Base-by-base conservation (phyloP, 1,140 invertebrate species). In the Ceratina australensis region DNA sequence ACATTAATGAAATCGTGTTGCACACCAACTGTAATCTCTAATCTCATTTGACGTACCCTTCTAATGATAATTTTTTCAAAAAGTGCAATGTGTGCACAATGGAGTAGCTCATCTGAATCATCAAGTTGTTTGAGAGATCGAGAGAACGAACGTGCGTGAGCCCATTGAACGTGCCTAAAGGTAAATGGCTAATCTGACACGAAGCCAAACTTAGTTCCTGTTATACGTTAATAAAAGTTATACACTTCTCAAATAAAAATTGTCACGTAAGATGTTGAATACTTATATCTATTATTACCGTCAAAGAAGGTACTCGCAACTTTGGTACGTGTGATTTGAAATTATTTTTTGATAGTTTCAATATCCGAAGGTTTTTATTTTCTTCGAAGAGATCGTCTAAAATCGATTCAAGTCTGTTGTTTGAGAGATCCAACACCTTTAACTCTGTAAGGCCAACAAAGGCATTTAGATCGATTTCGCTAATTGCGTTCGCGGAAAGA, bases 121-220 rank as follows among this genome's bases (percentile, higher is more conserved):
- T 80, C 20, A 87, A 72, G 60, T 92, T 92, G 49, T 89, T 86
- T 0, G 90, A 88, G 28, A 92, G 84, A 73, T 92, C 87, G 67
- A 92, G 86, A 4, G 50, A 86, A 63, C 86, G 88, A 69, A 92
- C 72, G 28, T 85, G 81, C 3, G 74, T 76, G 15, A 92, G 69
- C 28, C 87, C 83, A 28, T 71, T 68, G 65, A 92, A 92, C 8
- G 83, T 88, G 15, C 89, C 86, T 3, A 28, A 4, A 8, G 85
- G 78, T 50, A 92, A 72, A 42, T 87, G 65, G 61, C 80, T 87
- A 67, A 92, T 91, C 72, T 77, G 78, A 78, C 91, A 92, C 4
- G 72, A 81, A 64, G 86, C 87, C 42, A 92, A n/a, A 73, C 79
- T 83, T 18, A 92, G 77, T 16, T 88, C 87, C 91, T 92, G 33